Conservation (phyloP, 2,888 invertebrate species). For the Caenorhabditis virilis region DNA sequence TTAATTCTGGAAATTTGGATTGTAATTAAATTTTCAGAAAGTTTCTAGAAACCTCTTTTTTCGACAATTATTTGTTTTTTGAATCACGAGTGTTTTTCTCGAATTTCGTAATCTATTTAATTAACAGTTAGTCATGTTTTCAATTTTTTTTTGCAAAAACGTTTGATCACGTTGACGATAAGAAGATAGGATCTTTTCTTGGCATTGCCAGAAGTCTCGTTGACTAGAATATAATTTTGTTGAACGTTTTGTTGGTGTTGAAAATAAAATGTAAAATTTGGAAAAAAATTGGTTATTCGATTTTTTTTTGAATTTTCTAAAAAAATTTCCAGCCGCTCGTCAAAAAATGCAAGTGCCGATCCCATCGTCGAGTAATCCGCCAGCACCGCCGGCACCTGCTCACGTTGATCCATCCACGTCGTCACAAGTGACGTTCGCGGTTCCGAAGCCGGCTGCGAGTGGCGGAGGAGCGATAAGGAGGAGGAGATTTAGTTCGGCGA, state of each 20-base stretch:
- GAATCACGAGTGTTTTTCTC: too few species aligned
- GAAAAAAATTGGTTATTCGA: neutral
- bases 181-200: neutral
- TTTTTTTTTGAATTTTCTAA: neutral
- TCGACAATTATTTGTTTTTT: neutral
- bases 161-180: too few species aligned
- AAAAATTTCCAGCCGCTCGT: neutral
- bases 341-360: neutral
- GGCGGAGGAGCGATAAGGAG: constrained; percentile 49
- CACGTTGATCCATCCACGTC: constrained; percentile 21
- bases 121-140: too few species aligned
- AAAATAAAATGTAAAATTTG: neutral
- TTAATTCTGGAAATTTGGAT: neutral
- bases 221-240: neutral
- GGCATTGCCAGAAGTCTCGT: too few species aligned
- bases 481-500: constrained; percentile 63
- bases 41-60: neutral
- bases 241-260: neutral
- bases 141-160: too few species aligned
- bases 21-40: neutral
- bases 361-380: too few species aligned
- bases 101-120: too few species aligned
- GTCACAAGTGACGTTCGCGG: constrained; percentile 3
- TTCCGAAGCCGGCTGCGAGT: neutral
- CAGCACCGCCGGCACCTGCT: too few species aligned